Evolutionary conservation across 2,113 vertebrate species (phyloP).

Genomic region (Bothrops jararaca): DNA sequence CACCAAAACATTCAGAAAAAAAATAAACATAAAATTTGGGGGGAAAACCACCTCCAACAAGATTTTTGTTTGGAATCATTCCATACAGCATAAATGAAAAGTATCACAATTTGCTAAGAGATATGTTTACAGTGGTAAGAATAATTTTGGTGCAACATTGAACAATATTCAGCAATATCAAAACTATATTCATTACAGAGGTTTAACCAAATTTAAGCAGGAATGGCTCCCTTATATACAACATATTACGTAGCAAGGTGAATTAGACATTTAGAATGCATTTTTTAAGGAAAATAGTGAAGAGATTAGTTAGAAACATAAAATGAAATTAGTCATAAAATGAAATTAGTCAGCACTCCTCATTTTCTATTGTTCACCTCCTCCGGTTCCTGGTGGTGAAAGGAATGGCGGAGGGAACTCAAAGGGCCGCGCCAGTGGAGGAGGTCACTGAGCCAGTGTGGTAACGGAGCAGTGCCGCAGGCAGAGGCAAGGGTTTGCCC

Average conservation of each 20-base stretch:
- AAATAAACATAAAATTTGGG: background rate
- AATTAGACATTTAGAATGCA: background rate
- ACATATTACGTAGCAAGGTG: background rate
- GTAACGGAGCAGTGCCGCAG: no score
- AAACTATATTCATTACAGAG: background rate
- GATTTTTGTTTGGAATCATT: background rate
- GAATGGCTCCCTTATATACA: background rate
- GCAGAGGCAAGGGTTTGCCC: no score
- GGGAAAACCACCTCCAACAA: background rate
- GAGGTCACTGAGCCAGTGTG: no score
- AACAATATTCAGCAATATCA: background rate
- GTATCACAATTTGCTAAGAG: background rate
- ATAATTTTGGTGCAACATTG: background rate
- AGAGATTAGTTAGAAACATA: background rate
- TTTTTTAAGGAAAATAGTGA: background rate
- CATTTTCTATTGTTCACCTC: no score
- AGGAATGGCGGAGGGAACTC: no score
- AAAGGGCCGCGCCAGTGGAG: no score
- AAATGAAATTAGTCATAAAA: background rate
- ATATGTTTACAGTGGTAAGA: background rate
- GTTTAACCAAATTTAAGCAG: background rate
- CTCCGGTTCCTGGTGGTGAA: no score
- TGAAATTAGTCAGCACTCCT: background rate
- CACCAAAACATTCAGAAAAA: background rate
- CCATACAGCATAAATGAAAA: no score